These are phyloP conservation scores for Petrocephalus schoutedeni DNA, from an alignment of 2,797 vertebrate species.

Conservation along the genomic window DNA sequence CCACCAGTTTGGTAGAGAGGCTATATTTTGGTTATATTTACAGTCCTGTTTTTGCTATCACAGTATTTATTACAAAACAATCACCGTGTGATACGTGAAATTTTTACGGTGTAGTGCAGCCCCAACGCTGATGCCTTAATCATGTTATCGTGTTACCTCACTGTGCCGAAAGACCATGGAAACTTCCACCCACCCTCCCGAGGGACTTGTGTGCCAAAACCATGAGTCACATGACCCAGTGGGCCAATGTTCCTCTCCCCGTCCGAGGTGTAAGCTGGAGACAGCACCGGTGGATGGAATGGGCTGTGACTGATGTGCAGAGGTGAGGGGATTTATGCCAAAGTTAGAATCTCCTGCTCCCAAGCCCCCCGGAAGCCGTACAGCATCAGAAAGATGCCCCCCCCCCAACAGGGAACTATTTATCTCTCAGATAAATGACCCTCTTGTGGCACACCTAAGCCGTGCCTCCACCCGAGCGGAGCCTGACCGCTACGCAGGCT, in stretches of 20 bases:
- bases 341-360: background rate
- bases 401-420: background rate
- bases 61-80: background rate
- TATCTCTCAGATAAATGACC: background rate
- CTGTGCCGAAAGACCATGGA: background rate
- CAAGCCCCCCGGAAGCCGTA: background rate
- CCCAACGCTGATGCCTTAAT: background rate
- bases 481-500: background rate
- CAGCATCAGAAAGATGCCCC: background rate
- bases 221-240: background rate
- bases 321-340: slow-evolving; percentile 9
- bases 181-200: background rate
- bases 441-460: background rate
- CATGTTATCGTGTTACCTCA: background rate
- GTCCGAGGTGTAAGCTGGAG: background rate
- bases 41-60: background rate
- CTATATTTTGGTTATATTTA: background rate
- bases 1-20: background rate
- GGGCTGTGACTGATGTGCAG: background rate
- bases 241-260: background rate
- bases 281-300: background rate
- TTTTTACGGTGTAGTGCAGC: background rate
- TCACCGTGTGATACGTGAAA: background rate
- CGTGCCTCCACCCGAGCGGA: background rate
- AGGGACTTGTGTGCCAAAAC: background rate